Base-by-base conservation (phyloP, 2,888 invertebrate species). In the Pogonocherus hispidulus region DNA sequence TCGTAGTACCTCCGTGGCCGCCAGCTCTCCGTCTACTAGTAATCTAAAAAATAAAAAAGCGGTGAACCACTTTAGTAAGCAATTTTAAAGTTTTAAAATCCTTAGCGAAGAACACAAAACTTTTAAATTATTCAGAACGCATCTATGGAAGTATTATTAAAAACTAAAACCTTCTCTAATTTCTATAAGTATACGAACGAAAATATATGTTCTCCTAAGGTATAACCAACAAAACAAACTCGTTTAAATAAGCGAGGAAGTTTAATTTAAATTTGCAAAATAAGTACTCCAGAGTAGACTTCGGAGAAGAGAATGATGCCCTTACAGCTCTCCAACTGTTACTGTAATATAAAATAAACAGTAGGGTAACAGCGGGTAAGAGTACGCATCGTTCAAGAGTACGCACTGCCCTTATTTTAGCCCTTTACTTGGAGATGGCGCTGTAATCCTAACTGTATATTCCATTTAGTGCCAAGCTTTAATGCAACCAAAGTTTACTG, bases 41-140 rank as follows among this genome's bases (percentile, higher is more conserved):
- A n/a, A n/a, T n/a, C n/a, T n/a, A n/a, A n/a, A n/a, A n/a, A n/a
- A n/a, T n/a, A n/a, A n/a, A n/a, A n/a, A n/a, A n/a, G n/a, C n/a
- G n/a, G n/a, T n/a, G n/a, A n/a, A n/a, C n/a, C n/a, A n/a, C n/a
- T n/a, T n/a, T 18, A 41, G 16, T 5, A 41, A n/a, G 32, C 27
- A 32, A n/a, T 52, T 52, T 27, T 16, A 2, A 52, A 32, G 32
- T 32, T 32, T 20, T n/a, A n/a, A 11, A 16, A 52, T 1, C 32
- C 4, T 14, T n/a, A 22, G 23, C 49, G n/a, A 6, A 49, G n/a
- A 23, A 20, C 6, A 32, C 52, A 18, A 52, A 41, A 41, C 41
- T 52, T 52, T 52, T 32, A 19, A 32, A 52, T 52, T 52, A 52
- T 32, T 52, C 52, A 52, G 18, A 32, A 27, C 27, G 32, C 18